Base-by-base conservation (phyloP, 30 jellyfish, hydroid and myxozoan genomes). In the Hydractinia symbiolongicarpus region DNA sequence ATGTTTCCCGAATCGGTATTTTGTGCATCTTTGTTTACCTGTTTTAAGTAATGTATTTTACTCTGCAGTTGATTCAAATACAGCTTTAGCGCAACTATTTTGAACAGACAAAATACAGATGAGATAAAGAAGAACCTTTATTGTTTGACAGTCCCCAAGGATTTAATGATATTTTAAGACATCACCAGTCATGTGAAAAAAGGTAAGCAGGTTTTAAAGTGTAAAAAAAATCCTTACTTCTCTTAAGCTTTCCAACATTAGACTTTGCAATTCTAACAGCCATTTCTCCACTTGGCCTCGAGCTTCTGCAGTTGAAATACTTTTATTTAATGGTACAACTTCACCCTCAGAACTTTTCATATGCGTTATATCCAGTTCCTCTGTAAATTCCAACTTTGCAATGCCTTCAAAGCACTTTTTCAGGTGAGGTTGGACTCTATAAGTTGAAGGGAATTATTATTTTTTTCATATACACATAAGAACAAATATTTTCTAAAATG, bases 321-420 rank as follows among this genome's bases (percentile, higher is more conserved):
- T 60, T 81, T 84, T 88, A 60, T 73, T 93, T 61, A 93, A 77
- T 2, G 98, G 98, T 44, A 93, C 98, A 55, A 93, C 88, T 84
- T 93, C 98, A 14, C 98, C 98, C 67, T 93, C 98, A 4, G 98
- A 93, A 86, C 98, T 93, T 88, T 86, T 93, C 98, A 93, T 93
- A 78, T 88, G 96, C 11, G 96, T 93, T n/a, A 93, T 93, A 53
- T 93, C 98, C 16, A 93, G 89, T 50, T 93, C 98, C 56, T 93
- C 98, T 6, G 98, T 93, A 74, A 93, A 93, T 62, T 93, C 96
- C 9, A 93, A 88, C 50, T 84, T 86, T 64, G 98, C 98, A 57
- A 93, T 88, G 15, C 98, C 98, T 78, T 93, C 98, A 80, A 93
- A 93, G 82, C 98, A 93, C 30, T 93, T 93, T 83, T 93, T 93